Conservation (phyloP, 2,797 vertebrate species). For the Brachyalestes nurse region DNA sequence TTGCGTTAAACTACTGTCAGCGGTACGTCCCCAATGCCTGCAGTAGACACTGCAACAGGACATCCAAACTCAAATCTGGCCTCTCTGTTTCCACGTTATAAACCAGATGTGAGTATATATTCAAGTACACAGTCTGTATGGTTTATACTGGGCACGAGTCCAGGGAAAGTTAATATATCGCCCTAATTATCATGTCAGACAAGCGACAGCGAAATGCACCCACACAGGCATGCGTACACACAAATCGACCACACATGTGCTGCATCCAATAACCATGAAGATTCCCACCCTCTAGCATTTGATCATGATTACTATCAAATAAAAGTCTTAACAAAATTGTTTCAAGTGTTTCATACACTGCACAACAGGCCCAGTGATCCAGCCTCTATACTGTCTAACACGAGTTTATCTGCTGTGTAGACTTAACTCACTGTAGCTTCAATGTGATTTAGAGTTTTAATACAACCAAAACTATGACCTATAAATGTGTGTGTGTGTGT, state of each 20-base stretch:
- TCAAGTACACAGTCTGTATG: neutral
- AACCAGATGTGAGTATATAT: slow-evolving; percentile 22
- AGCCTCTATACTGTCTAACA: neutral
- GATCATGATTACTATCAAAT: neutral
- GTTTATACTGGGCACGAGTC: neutral
- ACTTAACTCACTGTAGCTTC: slow-evolving; percentile 3
- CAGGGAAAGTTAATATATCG: neutral
- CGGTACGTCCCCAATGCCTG: neutral
- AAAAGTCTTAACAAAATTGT: neutral
- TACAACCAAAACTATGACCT: slow-evolving; percentile 21
- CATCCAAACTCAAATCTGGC: neutral
- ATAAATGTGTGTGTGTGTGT: neutral
- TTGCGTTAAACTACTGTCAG: neutral
- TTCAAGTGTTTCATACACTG: neutral
- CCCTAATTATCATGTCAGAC: slow-evolving; percentile 8
- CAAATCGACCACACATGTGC: slow-evolving; percentile 25
- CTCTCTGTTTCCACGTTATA: neutral
- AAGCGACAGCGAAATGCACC: neutral
- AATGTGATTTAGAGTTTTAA: neutral
- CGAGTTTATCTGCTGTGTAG: too few relatives aligned
- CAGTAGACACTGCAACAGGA: neutral
- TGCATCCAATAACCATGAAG: neutral
- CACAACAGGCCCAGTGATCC: neutral
- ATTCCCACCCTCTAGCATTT: neutral
- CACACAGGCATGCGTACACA: neutral